Evolutionary conservation across 2,797 vertebrate genomes (phyloP).

Genomic region (Lutjanus campechanus): DNA sequence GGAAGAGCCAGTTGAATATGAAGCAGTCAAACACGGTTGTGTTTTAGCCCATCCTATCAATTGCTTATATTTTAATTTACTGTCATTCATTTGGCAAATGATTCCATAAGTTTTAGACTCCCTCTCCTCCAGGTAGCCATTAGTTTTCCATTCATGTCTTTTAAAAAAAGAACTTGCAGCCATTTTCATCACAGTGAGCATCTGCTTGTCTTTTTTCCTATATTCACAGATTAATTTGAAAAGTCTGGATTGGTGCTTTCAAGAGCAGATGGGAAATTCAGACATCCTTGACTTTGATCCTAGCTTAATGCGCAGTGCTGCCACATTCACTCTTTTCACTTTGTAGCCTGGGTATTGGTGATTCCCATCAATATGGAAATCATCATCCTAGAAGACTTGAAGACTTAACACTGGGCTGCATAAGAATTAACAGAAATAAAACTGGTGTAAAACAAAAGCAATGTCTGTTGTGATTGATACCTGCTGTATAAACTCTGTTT

Average conservation of each 20-base stretch:
- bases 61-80: too few relatives aligned
- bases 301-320: not conserved
- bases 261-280: too few relatives aligned
- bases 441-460: not conserved
- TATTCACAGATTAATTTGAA: too few relatives aligned
- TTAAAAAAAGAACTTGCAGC: not conserved
- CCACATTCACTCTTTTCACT: not conserved
- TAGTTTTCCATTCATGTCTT: not conserved
- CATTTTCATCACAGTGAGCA: not conserved
- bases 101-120: too few relatives aligned
- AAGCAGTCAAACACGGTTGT: too few relatives aligned
- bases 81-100: not conserved
- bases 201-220: not conserved
- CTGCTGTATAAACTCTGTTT: not conserved
- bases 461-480: not conserved
- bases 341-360: too few relatives aligned
- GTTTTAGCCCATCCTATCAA: too few relatives aligned
- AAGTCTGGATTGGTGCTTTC: too few relatives aligned
- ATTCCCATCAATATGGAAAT: too few relatives aligned
- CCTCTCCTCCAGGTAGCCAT: not conserved
- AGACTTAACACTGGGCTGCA: not conserved
- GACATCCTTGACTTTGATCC: not conserved
- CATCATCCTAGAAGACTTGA: too few relatives aligned
- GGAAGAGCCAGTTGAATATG: too few relatives aligned
- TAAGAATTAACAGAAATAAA: not conserved